Conservation (phyloP, 2,797 vertebrate species). For the Pristis pectinata region DNA sequence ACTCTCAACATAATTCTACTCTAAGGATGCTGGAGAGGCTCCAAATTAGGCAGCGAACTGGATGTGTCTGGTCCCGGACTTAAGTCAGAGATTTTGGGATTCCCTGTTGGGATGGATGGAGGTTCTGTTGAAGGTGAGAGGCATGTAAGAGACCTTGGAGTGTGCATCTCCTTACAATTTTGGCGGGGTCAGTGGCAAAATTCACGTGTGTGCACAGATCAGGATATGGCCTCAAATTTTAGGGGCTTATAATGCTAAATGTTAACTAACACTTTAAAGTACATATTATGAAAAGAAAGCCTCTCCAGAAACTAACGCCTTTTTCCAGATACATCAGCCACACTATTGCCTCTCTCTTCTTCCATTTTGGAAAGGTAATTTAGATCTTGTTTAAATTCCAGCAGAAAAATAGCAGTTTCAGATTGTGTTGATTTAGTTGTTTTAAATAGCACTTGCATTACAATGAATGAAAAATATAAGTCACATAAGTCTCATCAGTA, state of each 20-base stretch:
- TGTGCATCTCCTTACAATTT: neutral
- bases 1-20: neutral
- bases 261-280: neutral
- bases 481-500: neutral
- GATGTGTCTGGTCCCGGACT: neutral
- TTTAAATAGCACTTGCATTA: neutral
- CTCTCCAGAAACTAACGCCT: neutral
- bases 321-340: neutral
- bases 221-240: neutral
- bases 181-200: neutral
- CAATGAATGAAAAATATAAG: neutral
- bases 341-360: neutral
- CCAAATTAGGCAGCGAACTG: neutral
- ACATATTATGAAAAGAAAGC: neutral
- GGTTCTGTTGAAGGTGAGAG: neutral
- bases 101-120: neutral
- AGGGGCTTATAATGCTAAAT: neutral
- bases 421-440: neutral
- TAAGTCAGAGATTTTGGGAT: neutral
- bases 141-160: neutral
- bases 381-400: neutral
- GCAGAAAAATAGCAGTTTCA: neutral
- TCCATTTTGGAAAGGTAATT: neutral
- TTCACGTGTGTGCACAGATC: neutral
- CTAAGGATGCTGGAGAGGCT: neutral